These are phyloP conservation scores for Protobothrops mucrosquamatus DNA, from an alignment of 2,113 vertebrate species.

Conservation along the genomic window DNA sequence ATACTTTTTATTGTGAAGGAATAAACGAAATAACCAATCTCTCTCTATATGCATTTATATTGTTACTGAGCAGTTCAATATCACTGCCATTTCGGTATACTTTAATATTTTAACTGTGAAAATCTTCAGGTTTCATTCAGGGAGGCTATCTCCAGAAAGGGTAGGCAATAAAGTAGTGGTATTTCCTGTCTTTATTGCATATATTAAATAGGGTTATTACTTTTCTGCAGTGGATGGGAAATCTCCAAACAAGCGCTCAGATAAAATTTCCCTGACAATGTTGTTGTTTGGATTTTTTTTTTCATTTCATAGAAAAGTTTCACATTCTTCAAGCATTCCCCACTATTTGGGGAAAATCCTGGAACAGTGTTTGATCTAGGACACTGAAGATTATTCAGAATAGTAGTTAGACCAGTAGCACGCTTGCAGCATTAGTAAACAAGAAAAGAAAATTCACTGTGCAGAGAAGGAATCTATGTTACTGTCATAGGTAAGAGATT, in stretches of 20 bases:
- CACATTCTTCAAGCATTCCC: not conserved
- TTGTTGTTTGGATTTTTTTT: not conserved
- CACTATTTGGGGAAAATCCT: not conserved
- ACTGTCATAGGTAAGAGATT: not conserved
- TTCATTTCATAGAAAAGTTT: not conserved
- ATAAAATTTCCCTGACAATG: not conserved
- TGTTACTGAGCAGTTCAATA: not conserved
- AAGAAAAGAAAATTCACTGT: not conserved
- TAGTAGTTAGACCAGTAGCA: not conserved
- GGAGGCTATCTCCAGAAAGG: not conserved
- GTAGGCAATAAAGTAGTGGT: not conserved
- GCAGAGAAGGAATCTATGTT: not conserved
- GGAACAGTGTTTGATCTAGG: not conserved
- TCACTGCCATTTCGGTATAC: not conserved
- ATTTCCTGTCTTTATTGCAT: not conserved
- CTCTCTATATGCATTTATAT: not conserved
- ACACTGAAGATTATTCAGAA: not conserved
- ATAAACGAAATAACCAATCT: not conserved
- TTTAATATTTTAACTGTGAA: not conserved
- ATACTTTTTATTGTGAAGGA: not conserved
- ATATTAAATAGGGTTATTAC: not conserved
- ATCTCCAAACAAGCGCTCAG: not conserved
- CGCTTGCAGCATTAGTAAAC: not conserved
- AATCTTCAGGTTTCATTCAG: not conserved
- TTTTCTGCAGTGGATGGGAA: not conserved